These are phyloP conservation scores for zebrafish (Danio rerio) DNA, from an alignment of 2,113 vertebrate genomes.

Conservation along the genomic window GRCz12tu NC_133176.1:22723001-22723500, in stretches of 20 bases:
- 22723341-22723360: conserved; percentile 95
- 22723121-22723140: neutral
- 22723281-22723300: conserved; percentile 96
- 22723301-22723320: conserved; percentile 98
- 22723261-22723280: conserved; percentile 98
- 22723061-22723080: conserved; percentile 97
- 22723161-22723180: neutral
- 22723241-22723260: conserved; percentile 96
- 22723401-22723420: neutral
- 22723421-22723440: neutral
- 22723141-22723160: neutral
- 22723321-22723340: conserved; percentile 98
- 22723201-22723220: conserved; percentile 82
- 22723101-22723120: conserved; percentile 86
- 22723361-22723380: conserved; percentile 13
- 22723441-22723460: neutral
- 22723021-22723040: conserved; percentile 97
- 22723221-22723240: conserved; percentile 95
- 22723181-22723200: neutral
- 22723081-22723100: conserved; percentile 99
- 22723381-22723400: neutral
- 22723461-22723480: conserved; percentile 88
- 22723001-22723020: conserved; percentile 97
- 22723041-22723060: conserved; percentile 89
- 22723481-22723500: conserved; percentile 95